Evolutionary conservation across 2,113 vertebrate species (phyloP).

Genomic region (Phoxinus phoxinus): DNA sequence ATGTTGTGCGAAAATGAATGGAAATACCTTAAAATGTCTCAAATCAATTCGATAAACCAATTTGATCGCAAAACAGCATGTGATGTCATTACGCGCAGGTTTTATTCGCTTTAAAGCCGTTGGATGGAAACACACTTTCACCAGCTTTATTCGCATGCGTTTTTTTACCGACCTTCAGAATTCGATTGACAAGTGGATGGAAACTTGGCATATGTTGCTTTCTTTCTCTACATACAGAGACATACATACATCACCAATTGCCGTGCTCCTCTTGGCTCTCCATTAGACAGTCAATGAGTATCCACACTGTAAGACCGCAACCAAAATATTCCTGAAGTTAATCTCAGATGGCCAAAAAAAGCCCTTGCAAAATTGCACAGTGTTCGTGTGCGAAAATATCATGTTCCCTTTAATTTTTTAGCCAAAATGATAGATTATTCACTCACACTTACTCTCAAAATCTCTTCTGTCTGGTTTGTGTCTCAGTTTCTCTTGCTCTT

Average conservation of each 20-base stretch:
- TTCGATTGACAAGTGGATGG: no score
- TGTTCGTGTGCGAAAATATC: neutral
- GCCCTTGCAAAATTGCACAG: neutral
- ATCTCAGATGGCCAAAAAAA: neutral
- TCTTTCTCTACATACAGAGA: neutral
- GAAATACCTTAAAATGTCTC: no score
- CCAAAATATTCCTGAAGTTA: constrained; percentile 2
- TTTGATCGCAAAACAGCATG: no score
- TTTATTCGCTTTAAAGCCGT: no score
- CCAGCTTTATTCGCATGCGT: no score
- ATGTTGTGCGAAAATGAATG: no score
- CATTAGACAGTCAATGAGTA: constrained; percentile 6
- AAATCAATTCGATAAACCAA: no score
- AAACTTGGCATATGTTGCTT: no score
- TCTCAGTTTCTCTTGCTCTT: constrained; percentile 13
- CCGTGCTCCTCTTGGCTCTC: neutral
- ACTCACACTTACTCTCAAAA: neutral
- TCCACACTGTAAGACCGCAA: neutral
- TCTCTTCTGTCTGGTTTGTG: constrained; percentile 1
- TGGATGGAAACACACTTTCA: no score
- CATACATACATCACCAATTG: neutral
- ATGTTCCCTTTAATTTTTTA: neutral
- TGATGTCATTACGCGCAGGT: no score
- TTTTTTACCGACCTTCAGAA: no score
- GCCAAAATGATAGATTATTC: constrained; percentile 4